Evolutionary conservation across 2,888 invertebrate genomes (phyloP).

Genomic region (Callinectes sapidus): DNA sequence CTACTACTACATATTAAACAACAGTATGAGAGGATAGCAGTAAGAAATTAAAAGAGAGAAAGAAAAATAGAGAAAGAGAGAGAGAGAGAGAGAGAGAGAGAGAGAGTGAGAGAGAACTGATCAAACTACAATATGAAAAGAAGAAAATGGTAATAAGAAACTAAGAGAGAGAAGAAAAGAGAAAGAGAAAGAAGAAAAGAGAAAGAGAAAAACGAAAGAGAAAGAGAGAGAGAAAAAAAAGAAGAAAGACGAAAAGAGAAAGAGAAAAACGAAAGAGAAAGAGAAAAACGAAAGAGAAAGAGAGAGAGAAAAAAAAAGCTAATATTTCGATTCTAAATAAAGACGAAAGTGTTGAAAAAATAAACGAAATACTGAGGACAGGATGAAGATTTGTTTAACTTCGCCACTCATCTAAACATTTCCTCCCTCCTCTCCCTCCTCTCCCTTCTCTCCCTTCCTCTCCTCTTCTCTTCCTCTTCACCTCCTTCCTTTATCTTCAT

Average conservation of each 20-base stretch:
- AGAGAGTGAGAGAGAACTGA: not conserved
- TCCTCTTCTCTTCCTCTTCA: not conserved
- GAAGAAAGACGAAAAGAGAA: not conserved
- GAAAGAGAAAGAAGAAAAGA: not conserved
- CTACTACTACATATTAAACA: too few species aligned
- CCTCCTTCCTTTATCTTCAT: not conserved
- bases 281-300: conserved; percentile 5
- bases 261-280: not conserved
- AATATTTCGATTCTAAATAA: conserved; percentile 11
- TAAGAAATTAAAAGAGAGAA: too few species aligned
- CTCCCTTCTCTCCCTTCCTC: too few species aligned
- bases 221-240: not conserved
- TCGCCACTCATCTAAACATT: not conserved
- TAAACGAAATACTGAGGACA: not conserved
- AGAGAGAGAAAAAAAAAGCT: not conserved
- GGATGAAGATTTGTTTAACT: not conserved
- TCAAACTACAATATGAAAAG: not conserved
- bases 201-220: not conserved
- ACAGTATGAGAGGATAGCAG: too few species aligned
- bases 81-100: too few species aligned
- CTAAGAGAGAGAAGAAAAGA: not conserved
- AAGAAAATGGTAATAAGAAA: not conserved
- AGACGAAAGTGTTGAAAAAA: conserved; percentile 7
- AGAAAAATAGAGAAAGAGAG: too few species aligned
- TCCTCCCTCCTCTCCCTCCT: not conserved